These are phyloP conservation scores for Criorhina ranunculi DNA, from an alignment of 2,888 invertebrate genomes.

Conservation along the genomic window DNA sequence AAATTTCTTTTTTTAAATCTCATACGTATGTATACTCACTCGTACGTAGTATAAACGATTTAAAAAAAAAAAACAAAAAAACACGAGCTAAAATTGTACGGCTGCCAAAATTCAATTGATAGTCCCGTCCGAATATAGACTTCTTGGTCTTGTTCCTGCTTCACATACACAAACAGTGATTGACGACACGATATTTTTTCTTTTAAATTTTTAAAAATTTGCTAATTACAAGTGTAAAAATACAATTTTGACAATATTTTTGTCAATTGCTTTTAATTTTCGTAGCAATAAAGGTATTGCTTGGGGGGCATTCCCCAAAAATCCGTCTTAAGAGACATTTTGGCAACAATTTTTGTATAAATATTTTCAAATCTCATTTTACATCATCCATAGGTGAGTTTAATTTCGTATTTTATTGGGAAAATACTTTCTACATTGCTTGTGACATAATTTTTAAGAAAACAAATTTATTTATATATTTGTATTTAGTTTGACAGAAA, in stretches of 20 bases:
- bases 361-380: not conserved
- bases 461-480: slow-evolving; percentile 13
- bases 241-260: not conserved
- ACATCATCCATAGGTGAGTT: slow-evolving; percentile 23
- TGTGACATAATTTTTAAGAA: slow-evolving; percentile 50
- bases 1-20: slow-evolving; percentile 41
- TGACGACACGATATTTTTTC: slow-evolving; percentile 10
- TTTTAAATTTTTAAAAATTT: not conserved
- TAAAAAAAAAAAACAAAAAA: slow-evolving; percentile 3
- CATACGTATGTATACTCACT: not conserved
- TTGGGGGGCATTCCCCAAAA: slow-evolving; percentile 10
- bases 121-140: slow-evolving; percentile 52
- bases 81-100: slow-evolving; percentile 55
- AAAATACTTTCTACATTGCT: slow-evolving; percentile 3
- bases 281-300: slow-evolving; percentile 4
- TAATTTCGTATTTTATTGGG: not conserved
- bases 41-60: not conserved
- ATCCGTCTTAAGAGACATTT: slow-evolving; percentile 11
- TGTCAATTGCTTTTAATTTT: slow-evolving; percentile 35
- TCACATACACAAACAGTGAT: not conserved
- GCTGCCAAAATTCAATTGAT: slow-evolving; percentile 69
- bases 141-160: not conserved
- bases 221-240: not conserved
- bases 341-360: slow-evolving; percentile 2
- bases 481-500: slow-evolving; percentile 6